Evolutionary conservation across 1,140 invertebrate species (phyloP).

Genomic region (Ruditapes philippinarum): DNA sequence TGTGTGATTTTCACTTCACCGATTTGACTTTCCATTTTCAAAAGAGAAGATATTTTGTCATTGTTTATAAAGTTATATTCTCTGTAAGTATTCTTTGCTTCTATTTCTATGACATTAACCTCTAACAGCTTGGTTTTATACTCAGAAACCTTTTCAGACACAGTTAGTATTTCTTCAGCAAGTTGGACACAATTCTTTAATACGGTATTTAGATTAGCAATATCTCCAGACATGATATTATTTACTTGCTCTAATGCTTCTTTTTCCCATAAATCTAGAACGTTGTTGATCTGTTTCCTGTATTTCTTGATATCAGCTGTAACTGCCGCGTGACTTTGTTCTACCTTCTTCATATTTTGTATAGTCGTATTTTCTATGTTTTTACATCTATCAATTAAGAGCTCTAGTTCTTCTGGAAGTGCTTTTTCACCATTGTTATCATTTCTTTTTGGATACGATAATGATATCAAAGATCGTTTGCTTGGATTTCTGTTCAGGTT

Average conservation of each 20-base stretch:
- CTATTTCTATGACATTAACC: not conserved
- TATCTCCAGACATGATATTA: not conserved
- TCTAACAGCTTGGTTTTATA: not conserved
- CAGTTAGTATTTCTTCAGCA: not conserved
- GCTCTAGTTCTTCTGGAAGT: not conserved
- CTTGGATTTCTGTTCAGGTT: no score
- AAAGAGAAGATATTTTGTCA: not conserved
- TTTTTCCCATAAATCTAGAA: not conserved
- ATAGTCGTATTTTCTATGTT: not conserved
- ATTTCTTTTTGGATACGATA: not conserved
- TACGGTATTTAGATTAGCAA: not conserved
- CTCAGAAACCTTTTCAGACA: not conserved
- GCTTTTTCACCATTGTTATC: not conserved
- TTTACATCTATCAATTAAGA: not conserved
- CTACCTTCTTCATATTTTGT: conserved; percentile 1
- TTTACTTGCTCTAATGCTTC: not conserved
- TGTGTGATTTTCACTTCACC: not conserved
- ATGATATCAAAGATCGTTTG: not conserved
- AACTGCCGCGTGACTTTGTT: not conserved
- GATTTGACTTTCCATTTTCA: not conserved
- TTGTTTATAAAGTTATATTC: not conserved
- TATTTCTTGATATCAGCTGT: not conserved
- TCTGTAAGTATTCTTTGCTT: not conserved
- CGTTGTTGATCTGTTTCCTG: not conserved
- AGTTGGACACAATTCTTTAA: not conserved